These are phyloP conservation scores for Pipistrellus pipistrellus DNA, from an alignment of 2,797 vertebrate species.

Conservation along the genomic window DNA sequence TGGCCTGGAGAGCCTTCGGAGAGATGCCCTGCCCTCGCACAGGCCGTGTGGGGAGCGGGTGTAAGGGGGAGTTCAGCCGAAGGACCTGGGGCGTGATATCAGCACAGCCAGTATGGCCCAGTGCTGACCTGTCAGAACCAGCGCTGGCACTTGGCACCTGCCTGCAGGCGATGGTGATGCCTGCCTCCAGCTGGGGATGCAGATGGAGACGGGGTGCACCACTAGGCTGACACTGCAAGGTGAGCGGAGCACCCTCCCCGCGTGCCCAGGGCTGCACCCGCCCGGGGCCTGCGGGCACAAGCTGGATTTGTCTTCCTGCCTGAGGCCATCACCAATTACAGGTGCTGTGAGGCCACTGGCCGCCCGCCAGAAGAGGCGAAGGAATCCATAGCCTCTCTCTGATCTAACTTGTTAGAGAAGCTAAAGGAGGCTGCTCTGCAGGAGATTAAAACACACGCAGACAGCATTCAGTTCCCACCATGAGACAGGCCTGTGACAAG, in stretches of 20 bases:
- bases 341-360: constrained; percentile 67
- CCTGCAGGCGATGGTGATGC: too few species aligned
- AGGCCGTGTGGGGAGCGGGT: background rate
- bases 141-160: background rate
- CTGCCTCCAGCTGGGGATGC: background rate
- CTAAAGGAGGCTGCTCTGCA: background rate
- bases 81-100: background rate
- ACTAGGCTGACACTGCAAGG: constrained; percentile 39
- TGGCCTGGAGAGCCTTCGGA: background rate
- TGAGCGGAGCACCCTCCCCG: background rate
- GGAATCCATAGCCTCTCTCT: constrained; percentile 64
- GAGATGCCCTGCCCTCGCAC: background rate
- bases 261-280: background rate
- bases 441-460: background rate
- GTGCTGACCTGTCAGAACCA: background rate
- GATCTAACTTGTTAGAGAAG: constrained; percentile 71
- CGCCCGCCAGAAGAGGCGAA: constrained; percentile 51
- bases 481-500: background rate
- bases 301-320: constrained; percentile 80
- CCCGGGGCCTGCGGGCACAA: constrained; percentile 73
- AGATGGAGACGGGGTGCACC: background rate
- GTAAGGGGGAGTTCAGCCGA: background rate
- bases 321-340: constrained; percentile 78
- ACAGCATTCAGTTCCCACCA: background rate
- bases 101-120: background rate